phyloP scores from a whole-genome alignment of 2,113 vertebrate species.

The Isurus oxyrinchus region DNA sequence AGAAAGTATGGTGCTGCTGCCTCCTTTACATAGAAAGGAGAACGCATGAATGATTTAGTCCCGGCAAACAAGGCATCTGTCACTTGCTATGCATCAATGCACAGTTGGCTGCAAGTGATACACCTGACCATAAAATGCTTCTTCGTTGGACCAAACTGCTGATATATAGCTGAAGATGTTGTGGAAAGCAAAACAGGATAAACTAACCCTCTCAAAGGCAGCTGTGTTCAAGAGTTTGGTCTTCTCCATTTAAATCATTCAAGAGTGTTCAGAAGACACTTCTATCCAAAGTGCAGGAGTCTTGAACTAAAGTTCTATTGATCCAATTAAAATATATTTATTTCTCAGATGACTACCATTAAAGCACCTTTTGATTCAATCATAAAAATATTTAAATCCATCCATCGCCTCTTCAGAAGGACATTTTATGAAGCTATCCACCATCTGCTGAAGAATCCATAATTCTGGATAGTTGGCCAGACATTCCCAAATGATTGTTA shows the following conservation, averaged over 20 bases:
- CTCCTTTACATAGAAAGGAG: background rate
- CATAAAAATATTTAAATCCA: background rate
- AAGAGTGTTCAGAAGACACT: background rate
- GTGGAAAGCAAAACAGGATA: background rate
- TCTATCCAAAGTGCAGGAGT: background rate
- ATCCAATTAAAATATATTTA: background rate
- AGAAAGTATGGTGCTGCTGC: background rate
- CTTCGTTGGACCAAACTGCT: background rate
- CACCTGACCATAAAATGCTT: background rate
- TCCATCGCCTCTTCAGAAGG: background rate
- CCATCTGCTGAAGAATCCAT: constrained; percentile 13
- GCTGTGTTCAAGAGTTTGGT: background rate
- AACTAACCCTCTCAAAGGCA: background rate
- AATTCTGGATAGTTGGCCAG: background rate
- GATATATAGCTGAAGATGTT: background rate
- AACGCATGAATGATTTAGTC: background rate
- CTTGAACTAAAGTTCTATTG: background rate
- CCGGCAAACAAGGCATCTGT: background rate
- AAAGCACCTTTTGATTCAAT: background rate
- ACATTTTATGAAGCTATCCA: background rate
- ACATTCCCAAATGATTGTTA: background rate
- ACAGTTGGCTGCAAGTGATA: background rate
- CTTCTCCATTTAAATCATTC: background rate
- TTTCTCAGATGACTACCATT: background rate
- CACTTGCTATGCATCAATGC: background rate